Percentiles rank a stretch among this genome's conserved stretches.
These are phyloP conservation scores for Keiferia lycopersicella DNA, from an alignment of 2,888 invertebrate genomes.

Conservation along the genomic window DNA sequence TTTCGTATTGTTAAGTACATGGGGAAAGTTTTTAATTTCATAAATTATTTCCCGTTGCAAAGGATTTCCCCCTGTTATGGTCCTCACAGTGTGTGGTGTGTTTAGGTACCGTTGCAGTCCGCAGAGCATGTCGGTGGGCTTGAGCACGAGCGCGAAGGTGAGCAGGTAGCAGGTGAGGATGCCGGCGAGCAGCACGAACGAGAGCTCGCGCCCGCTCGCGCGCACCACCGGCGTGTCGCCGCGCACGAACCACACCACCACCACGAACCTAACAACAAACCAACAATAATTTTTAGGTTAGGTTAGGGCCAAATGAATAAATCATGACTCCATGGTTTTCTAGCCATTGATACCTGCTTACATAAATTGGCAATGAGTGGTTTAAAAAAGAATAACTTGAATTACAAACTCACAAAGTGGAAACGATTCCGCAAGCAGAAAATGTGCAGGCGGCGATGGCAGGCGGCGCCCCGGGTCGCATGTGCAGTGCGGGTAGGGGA, in stretches of 20 bases:
- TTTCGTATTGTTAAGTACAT: no score
- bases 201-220: slow-evolving; percentile 94
- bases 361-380: no score
- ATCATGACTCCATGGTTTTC: no score
- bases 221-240: slow-evolving; percentile 98
- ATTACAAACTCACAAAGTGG: slow-evolving; percentile 80
- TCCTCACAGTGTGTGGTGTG: not conserved
- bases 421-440: slow-evolving; percentile 90
- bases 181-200: slow-evolving; percentile 94
- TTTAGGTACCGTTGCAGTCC: slow-evolving; percentile 89
- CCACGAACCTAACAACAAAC: slow-evolving; percentile 80
- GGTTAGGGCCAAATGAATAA: no score
- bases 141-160: slow-evolving; percentile 94
- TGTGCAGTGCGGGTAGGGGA: slow-evolving; percentile 89
- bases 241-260: slow-evolving; percentile 90
- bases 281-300: not conserved
- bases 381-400: not conserved
- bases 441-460: slow-evolving; percentile 96
- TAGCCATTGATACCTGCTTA: no score
- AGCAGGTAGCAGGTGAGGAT: slow-evolving; percentile 95
- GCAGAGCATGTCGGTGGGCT: slow-evolving; percentile 93
- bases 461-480: slow-evolving; percentile 90
- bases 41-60: no score
- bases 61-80: no score
- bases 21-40: no score